Evolutionary conservation across 2,113 vertebrate genomes (phyloP).

Genomic region (Lasiurus cinereus): DNA sequence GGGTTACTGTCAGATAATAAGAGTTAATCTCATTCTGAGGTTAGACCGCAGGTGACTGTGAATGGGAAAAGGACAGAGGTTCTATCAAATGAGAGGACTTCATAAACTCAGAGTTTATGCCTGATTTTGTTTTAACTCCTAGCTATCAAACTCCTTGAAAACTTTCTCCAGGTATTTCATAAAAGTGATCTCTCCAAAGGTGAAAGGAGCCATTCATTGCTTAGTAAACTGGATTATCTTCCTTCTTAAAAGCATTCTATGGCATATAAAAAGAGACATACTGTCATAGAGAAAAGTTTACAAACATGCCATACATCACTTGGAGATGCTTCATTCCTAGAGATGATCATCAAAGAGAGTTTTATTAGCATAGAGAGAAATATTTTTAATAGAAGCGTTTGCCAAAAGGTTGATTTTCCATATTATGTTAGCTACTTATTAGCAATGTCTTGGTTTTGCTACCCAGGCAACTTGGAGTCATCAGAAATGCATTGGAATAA

Average conservation of each 20-base stretch:
- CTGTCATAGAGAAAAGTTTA: background rate
- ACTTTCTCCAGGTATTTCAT: conserved; percentile 5
- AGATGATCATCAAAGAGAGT: conserved; percentile 13
- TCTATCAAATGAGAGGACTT: background rate
- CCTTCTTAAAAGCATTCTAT: conserved; percentile 23
- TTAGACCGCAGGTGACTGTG: background rate
- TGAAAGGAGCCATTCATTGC: conserved; percentile 37
- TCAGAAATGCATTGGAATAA: background rate
- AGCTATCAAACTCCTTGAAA: background rate
- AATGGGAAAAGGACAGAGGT: background rate
- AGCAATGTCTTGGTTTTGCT: background rate
- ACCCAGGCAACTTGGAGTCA: background rate
- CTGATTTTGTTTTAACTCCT: conserved; percentile 11
- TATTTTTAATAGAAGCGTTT: conserved; percentile 20
- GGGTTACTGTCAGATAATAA: background rate
- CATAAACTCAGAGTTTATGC: background rate
- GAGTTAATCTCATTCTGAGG: background rate
- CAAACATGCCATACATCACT: background rate
- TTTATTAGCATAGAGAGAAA: background rate
- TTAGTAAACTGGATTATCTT: conserved; percentile 37
- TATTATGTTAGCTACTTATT: conserved; percentile 37
- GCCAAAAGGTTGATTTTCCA: conserved; percentile 26
- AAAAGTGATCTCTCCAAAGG: background rate
- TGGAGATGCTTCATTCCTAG: background rate
- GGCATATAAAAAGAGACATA: background rate